These are phyloP conservation scores for Amblyteles armatorius DNA, from an alignment of 2,888 invertebrate species.

Conservation along the genomic window DNA sequence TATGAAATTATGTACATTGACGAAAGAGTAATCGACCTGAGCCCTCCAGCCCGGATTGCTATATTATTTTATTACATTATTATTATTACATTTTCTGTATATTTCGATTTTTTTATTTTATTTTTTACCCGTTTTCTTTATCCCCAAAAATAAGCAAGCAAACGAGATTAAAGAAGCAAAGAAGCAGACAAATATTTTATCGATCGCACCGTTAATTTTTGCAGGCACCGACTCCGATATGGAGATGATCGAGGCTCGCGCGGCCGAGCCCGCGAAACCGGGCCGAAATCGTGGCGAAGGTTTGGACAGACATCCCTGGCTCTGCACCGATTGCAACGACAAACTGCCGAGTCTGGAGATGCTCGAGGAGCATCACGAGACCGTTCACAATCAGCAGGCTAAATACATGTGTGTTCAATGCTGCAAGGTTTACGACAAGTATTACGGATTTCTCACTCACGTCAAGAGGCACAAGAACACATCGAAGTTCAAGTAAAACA, in stretches of 20 bases:
- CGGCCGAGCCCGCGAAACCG: slow-evolving; percentile 74
- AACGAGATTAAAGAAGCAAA: not conserved
- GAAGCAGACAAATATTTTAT: not conserved
- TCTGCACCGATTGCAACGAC: slow-evolving; percentile 86
- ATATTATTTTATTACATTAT: too few relatives aligned
- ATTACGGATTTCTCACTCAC: slow-evolving; percentile 88
- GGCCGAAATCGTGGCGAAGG: slow-evolving; percentile 79
- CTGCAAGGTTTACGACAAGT: slow-evolving; percentile 87
- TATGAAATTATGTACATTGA: too few relatives aligned
- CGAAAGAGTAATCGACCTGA: too few relatives aligned
- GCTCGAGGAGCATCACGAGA: slow-evolving; percentile 87
- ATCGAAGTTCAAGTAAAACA: slow-evolving; percentile 86
- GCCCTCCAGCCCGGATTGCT: too few relatives aligned
- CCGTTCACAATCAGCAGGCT: slow-evolving; percentile 87
- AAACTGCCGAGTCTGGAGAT: slow-evolving; percentile 84
- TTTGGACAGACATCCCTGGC: slow-evolving; percentile 86
- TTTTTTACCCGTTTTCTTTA: not conserved
- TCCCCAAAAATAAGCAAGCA: too few relatives aligned
- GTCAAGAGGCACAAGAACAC: slow-evolving; percentile 88
- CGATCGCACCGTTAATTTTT: slow-evolving; percentile 11
- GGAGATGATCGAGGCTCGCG: slow-evolving; percentile 80
- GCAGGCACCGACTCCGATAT: slow-evolving; percentile 82
- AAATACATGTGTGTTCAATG: slow-evolving; percentile 90
- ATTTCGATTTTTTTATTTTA: too few relatives aligned
- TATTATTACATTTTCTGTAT: too few relatives aligned